Base-by-base conservation (phyloP, 2,113 vertebrate species). In the Phoxinus phoxinus region DNA sequence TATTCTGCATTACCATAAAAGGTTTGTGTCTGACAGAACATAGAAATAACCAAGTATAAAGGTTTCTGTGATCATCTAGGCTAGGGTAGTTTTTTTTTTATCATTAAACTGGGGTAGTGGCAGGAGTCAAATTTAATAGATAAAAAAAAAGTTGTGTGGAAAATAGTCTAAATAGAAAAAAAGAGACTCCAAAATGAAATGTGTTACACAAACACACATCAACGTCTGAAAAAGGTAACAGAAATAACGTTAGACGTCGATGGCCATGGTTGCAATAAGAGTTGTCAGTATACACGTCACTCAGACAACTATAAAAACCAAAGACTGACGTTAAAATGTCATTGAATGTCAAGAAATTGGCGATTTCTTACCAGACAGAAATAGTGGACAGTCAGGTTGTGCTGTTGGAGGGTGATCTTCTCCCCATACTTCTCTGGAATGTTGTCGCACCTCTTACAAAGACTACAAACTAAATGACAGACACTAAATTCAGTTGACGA, bases 361-460 rank as follows among this genome's bases (percentile, higher is more conserved):
- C 6, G 21, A 61, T 44, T 80, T 17, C 92, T 71, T 35, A 72
- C 98, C 94, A 99, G 90, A 91, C 98, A 99, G 87, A 98, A 96
- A 91, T 98, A 98, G 92, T 99, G 98, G 81, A 98, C 92, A 37
- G 96, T 96, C 27, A 99, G 90, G 41, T 94, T 93, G 80, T 95
- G 93, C 46, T 96, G 92, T 63, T 93, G 84, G 3, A 96, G 91
- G 25, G 93, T 96, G 83, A 95, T 94, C 89, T 97, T 99, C 84
- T 99, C 97, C 63, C 98, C 98, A 78, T 96, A 98, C 87, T 97
- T 93, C 86, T 95, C 95, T 35, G 96, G 95, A 86, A 95, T 96
- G 81, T 99, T 94, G 67, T 98, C 97, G 85, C 87, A 88, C 85
- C 90, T 91, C 87, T 94, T 94, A 92, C 98, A 99, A 78, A 99